Evolutionary conservation across 2,797 vertebrate species (phyloP).

Genomic region (Lutjanus argentimaculatus): DNA sequence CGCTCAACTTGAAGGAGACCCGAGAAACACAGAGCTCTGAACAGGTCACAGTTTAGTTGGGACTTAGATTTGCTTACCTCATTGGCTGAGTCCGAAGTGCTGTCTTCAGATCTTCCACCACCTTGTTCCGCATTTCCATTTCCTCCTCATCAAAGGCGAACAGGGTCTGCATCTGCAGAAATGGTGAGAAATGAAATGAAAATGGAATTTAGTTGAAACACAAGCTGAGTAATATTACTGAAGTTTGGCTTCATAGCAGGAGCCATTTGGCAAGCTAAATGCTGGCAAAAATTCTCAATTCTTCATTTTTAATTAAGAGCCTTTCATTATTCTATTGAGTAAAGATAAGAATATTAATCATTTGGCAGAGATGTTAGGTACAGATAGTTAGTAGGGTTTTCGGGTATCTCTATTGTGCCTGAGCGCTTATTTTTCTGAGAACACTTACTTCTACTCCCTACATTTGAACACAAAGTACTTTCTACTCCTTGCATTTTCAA

Average conservation of each 20-base stretch:
- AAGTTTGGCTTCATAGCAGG: not conserved
- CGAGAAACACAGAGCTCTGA: not conserved
- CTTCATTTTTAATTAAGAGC: slow-evolving; percentile 12
- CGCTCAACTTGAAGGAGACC: not conserved
- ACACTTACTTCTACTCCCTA: too few species aligned
- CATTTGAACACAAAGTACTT: too few species aligned
- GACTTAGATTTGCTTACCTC: slow-evolving; percentile 85
- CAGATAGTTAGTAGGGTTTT: too few species aligned
- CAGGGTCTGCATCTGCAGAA: slow-evolving; percentile 94
- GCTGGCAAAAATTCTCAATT: not conserved
- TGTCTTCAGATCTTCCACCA: slow-evolving; percentile 98
- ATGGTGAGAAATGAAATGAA: not conserved
- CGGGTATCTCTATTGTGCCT: too few species aligned
- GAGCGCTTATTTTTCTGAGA: too few species aligned
- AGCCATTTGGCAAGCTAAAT: not conserved
- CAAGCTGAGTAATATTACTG: not conserved
- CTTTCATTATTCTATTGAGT: slow-evolving; percentile 10
- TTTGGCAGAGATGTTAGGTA: slow-evolving; percentile 1
- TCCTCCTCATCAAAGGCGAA: slow-evolving; percentile 97
- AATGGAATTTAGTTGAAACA: not conserved
- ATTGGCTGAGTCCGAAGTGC: slow-evolving; percentile 97
- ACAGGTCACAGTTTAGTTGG: not conserved
- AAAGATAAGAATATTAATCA: slow-evolving; percentile 32
- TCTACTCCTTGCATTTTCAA: too few species aligned
- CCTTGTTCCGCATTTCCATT: slow-evolving; percentile 97